Conservation (phyloP, 2,113 vertebrate genomes). For the Salvelinus sp. region DNA sequence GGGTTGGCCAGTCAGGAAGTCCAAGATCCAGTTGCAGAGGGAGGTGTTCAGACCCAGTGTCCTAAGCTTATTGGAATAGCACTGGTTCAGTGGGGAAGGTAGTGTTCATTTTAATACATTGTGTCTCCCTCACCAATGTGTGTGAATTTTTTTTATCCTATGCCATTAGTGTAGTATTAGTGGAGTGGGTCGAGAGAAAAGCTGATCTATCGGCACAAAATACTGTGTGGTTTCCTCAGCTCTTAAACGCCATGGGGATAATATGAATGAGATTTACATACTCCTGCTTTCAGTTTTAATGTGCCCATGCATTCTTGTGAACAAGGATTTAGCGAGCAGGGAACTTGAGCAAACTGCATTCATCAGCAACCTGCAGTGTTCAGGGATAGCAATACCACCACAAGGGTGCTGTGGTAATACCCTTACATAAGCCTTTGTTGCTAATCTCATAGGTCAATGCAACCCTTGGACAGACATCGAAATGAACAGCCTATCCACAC, state of each 20-base stretch:
- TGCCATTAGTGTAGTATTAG: conserved; percentile 34
- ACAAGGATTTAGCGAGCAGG: conserved; percentile 16
- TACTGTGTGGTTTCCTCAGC: conserved; percentile 1
- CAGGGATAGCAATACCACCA: background rate
- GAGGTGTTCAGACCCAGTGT: background rate
- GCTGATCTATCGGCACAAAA: conserved; percentile 5
- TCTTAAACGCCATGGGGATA: conserved; percentile 6
- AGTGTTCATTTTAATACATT: conserved; percentile 35
- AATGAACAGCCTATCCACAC: background rate
- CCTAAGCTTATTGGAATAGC: conserved; percentile 28
- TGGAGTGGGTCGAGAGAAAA: conserved; percentile 15
- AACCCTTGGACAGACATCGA: background rate
- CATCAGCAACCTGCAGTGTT: background rate
- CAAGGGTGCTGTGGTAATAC: conserved; percentile 3
- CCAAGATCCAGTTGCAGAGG: too few relatives aligned
- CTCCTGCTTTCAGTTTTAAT: background rate
- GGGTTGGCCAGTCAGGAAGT: too few relatives aligned
- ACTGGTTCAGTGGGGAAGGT: conserved; percentile 17
- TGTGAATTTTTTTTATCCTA: conserved; percentile 29
- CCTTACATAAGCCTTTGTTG: conserved; percentile 20
- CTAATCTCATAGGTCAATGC: conserved; percentile 17
- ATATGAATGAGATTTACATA: conserved; percentile 26
- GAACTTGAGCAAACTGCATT: conserved; percentile 19
- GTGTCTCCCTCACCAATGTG: conserved; percentile 25
- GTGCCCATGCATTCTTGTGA: conserved; percentile 18